Percentiles rank a stretch among this genome's conserved stretches.
Conservation (phyloP, 2,888 invertebrate genomes). For the Halictus quadricinctus region DNA sequence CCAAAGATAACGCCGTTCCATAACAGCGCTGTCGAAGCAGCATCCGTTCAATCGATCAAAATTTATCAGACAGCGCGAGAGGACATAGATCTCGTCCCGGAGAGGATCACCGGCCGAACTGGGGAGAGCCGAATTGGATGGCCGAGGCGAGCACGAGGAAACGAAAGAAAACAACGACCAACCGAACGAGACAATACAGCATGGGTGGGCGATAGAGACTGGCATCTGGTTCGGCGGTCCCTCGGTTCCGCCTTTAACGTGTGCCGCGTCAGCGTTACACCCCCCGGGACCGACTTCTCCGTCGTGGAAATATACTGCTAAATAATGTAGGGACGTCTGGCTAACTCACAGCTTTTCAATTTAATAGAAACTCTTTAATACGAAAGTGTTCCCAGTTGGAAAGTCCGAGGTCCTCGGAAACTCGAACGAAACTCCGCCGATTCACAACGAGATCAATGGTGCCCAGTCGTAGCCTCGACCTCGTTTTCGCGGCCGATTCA, state of each 20-base stretch:
- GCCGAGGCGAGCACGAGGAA: slow-evolving; percentile 19
- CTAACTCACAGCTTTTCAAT: slow-evolving; percentile 9
- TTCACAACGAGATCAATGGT: neutral
- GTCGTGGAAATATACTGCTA: slow-evolving; percentile 78
- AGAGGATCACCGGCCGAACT: neutral
- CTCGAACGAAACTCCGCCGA: neutral
- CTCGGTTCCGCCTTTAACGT: slow-evolving; percentile 80
- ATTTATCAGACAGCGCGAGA: slow-evolving; percentile 37
- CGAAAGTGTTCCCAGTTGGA: neutral
- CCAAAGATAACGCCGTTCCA: slow-evolving; percentile 11
- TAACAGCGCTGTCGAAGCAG: slow-evolving; percentile 11
- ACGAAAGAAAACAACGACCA: slow-evolving; percentile 50
- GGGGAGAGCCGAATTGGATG: neutral
- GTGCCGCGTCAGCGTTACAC: slow-evolving; percentile 80
- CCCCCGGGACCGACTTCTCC: slow-evolving; percentile 67
- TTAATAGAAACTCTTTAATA: neutral
- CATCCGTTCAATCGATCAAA: slow-evolving; percentile 26
- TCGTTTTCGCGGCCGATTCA: neutral
- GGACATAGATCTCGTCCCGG: neutral
- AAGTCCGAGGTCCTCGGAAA: neutral
- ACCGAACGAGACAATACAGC: slow-evolving; percentile 23
- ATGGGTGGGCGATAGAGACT: slow-evolving; percentile 51
- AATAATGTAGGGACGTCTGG: slow-evolving; percentile 63
- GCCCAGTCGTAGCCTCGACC: neutral
- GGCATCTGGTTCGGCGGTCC: slow-evolving; percentile 67